Base-by-base conservation (phyloP, 2,888 invertebrate species). In the Pseudolycoriella hygida region DNA sequence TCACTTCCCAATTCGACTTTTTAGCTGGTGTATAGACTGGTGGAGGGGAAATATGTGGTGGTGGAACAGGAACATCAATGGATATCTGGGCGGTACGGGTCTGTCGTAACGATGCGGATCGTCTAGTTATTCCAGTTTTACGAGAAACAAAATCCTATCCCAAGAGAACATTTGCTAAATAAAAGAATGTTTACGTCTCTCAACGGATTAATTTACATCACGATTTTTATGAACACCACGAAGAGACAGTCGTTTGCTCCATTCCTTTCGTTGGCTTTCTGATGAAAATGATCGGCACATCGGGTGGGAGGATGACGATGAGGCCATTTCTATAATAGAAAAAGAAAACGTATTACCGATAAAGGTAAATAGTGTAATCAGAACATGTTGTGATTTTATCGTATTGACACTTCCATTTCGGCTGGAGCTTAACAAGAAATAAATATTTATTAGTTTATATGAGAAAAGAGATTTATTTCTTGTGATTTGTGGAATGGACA, bases 1-100 rank as follows among this genome's bases (percentile, higher is more conserved):
- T 87, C 53, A 88, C 87, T 62, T 87, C 86, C 87, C 87, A 88
- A 67, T 88, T 87, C 56, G 86, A 86, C 61, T 86, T 86, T 62
- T 77, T 76, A 17, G 75, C 74, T 40, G 77, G 73, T 17, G 74
- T 67, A 50, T 75, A 60, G 45, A 71, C 61, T 48, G 72, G 44
- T 47, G 48, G 19, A 43, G 40, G 39, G 43, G 39, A 32, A 39
- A 40, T 53, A 58, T 48, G 53, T 60, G 48, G 40, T 58, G 58
- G 25, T 38, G 19, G 44, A 30, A 57, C 58, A 54, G 58, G 58
- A 48, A 64, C 55, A 50, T 65, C 64, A 47, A 64, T 53, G 10
- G 61, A 59, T 43, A 59, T 52, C 51, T 61, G 59, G 31, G 51
- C 50, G 43, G 58, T 54, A 48, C 57, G 55, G 2, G 71, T 65